Percentiles rank a stretch among this genome's conserved stretches.
Evolutionary conservation across 2,797 vertebrate genomes (phyloP).

Genomic region (Crax fasciolata): DNA sequence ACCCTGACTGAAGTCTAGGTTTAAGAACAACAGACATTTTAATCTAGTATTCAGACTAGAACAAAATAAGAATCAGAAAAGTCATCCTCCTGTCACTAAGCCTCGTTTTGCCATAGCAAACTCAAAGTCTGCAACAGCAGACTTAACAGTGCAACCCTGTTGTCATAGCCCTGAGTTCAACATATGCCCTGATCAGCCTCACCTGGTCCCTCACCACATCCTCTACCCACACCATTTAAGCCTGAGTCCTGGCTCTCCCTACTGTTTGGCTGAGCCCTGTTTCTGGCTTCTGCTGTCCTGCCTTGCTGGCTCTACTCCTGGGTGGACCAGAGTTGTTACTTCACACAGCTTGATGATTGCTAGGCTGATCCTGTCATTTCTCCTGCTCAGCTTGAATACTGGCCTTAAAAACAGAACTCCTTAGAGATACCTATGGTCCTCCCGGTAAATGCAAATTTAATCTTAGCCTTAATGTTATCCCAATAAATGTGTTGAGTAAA

Average conservation of each 20-base stretch:
- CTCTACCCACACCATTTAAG: background rate
- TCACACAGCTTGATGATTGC: accelerated
- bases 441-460: background rate
- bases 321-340: background rate
- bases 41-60: background rate
- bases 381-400: accelerated
- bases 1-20: background rate
- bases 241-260: background rate
- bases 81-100: background rate
- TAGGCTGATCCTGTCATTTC: background rate
- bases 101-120: background rate
- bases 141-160: background rate
- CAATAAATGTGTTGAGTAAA: background rate
- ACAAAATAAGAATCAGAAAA: background rate
- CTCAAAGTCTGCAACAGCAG: background rate
- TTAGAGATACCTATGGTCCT: background rate
- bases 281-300: background rate
- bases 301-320: background rate
- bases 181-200: background rate
- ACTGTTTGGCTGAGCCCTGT: background rate
- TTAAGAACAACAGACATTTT: background rate
- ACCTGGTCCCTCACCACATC: background rate
- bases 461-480: background rate
- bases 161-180: background rate
- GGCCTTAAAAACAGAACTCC: background rate